Conservation (phyloP, 2,797 vertebrate genomes). For the Lacerta agilis region DNA sequence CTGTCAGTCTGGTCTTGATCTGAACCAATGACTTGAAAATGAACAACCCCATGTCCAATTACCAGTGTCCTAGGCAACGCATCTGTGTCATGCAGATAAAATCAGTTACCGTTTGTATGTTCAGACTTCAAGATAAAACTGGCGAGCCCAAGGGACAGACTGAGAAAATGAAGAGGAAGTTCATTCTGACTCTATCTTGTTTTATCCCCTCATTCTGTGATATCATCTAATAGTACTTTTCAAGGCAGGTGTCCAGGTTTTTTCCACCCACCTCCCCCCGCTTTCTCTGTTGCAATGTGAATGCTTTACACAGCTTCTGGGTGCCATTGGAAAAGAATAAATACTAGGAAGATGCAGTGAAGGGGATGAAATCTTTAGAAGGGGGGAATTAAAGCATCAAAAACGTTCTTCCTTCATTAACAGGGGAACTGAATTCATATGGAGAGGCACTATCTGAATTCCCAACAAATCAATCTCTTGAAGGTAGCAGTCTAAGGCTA, state of each 20-base stretch:
- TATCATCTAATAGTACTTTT: slow-evolving; percentile 28
- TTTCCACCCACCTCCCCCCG: too few relatives aligned
- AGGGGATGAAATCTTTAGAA: slow-evolving; percentile 5
- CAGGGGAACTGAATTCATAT: slow-evolving; percentile 29
- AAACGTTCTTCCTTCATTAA: slow-evolving; percentile 15
- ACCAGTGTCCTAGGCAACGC: slow-evolving; percentile 23
- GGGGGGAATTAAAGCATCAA: background rate
- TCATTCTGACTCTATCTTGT: slow-evolving; percentile 37
- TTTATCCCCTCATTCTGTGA: slow-evolving; percentile 33
- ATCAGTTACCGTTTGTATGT: slow-evolving; percentile 29
- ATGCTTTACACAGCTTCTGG: slow-evolving; percentile 22
- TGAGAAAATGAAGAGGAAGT: slow-evolving; percentile 35
- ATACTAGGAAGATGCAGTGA: background rate
- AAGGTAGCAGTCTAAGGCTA: background rate
- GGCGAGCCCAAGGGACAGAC: background rate
- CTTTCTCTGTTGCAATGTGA: background rate
- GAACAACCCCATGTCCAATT: slow-evolving; percentile 5
- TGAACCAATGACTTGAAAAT: background rate
- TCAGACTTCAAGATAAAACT: slow-evolving; percentile 34
- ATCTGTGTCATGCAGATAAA: slow-evolving; percentile 30
- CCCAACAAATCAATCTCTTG: slow-evolving; percentile 43
- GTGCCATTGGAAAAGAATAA: slow-evolving; percentile 21
- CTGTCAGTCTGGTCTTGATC: background rate
- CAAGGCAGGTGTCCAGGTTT: slow-evolving; percentile 5
- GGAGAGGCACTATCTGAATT: slow-evolving; percentile 34